Conservation (phyloP, 2,888 invertebrate species). For the Mayetiola destructor region DNA sequence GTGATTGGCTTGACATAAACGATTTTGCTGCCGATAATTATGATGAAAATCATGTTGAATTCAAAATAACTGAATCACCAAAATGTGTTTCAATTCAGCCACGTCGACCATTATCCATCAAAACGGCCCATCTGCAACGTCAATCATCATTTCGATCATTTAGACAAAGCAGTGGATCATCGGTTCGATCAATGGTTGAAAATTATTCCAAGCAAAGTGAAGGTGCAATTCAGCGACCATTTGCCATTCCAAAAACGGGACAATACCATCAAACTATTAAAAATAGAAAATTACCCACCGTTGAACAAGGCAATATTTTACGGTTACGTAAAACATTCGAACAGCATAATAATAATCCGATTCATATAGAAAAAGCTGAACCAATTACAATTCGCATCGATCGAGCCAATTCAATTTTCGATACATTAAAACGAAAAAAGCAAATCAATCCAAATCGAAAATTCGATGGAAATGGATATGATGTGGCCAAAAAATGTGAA, state of each 20-base stretch:
- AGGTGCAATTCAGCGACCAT: background rate
- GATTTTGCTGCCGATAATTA: slow-evolving; percentile 13
- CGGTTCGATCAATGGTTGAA: slow-evolving; percentile 15
- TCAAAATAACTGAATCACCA: background rate
- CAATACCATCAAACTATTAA: background rate
- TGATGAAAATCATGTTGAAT: slow-evolving; percentile 1
- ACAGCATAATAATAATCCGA: too few species aligned
- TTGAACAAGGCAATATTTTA: background rate
- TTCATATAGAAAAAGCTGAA: too few species aligned
- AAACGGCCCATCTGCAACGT: slow-evolving; percentile 14
- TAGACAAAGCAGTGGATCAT: background rate
- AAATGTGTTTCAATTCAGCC: slow-evolving; percentile 5
- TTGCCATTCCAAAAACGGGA: too few species aligned
- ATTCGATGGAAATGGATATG: background rate
- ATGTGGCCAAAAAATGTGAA: background rate
- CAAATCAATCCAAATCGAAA: background rate
- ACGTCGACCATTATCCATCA: background rate
- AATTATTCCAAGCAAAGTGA: slow-evolving; percentile 3
- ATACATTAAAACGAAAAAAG: slow-evolving; percentile 5
- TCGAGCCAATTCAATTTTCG: background rate
- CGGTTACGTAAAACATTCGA: slow-evolving; percentile 1
- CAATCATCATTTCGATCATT: slow-evolving; percentile 14
- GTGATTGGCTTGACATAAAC: slow-evolving; percentile 33
- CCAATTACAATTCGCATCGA: background rate
- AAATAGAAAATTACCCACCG: background rate